Conservation (phyloP, 2,113 vertebrate species). For the Aepyceros melampus region DNA sequence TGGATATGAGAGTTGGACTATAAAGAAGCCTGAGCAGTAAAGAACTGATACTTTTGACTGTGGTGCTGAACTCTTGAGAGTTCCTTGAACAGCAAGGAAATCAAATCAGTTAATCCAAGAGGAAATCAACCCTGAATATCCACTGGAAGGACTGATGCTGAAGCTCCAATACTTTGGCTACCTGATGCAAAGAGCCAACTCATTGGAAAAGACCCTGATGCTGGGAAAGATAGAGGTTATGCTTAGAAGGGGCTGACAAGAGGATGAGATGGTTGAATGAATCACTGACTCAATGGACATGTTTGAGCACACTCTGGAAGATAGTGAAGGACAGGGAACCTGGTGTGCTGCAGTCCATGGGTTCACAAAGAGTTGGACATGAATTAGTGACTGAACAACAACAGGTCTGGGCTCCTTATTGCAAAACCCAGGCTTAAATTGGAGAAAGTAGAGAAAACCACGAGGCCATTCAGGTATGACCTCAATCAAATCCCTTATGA, state of each 20-base stretch:
- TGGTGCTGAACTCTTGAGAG: not conserved
- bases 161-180: not conserved
- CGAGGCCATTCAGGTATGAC: not conserved
- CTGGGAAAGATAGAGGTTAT: not conserved
- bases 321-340: not conserved
- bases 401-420: not conserved
- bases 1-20: not conserved
- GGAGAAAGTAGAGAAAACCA: not conserved
- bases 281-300: not conserved
- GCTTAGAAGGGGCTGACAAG: not conserved
- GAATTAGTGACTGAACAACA: not conserved
- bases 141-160: not conserved
- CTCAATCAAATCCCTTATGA: not conserved
- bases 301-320: not conserved
- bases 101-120: not conserved
- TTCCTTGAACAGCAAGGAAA: not conserved
- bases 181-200: not conserved
- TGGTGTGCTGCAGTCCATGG: not conserved
- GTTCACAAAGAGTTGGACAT: not conserved
- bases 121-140: not conserved
- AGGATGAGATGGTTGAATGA: not conserved
- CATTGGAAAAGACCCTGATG: not conserved
- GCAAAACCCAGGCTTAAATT: not conserved
- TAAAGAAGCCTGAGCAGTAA: not conserved
- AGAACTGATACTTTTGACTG: not conserved